A percentile compares a stretch with the other conserved stretches of the same genome.
These are phyloP conservation scores for Lepus timidus DNA, from an alignment of 2,113 vertebrate genomes.

Conservation along the genomic window DNA sequence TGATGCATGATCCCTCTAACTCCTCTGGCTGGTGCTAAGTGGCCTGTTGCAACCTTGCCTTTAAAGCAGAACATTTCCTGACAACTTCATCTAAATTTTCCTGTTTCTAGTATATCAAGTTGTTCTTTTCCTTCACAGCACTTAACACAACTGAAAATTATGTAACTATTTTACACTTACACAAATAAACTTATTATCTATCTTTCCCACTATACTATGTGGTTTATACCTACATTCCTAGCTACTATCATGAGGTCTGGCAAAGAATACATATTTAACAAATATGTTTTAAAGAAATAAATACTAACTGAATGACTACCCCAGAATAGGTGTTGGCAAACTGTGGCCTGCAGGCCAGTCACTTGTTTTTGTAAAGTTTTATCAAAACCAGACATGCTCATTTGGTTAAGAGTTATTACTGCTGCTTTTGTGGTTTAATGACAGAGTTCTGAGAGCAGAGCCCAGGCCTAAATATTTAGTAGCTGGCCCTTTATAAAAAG, in stretches of 20 bases:
- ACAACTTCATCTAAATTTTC: background rate
- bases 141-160: background rate
- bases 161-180: background rate
- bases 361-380: background rate
- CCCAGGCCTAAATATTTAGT: conserved; percentile 43
- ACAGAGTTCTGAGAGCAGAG: background rate
- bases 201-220: background rate
- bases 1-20: background rate
- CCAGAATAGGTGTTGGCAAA: background rate
- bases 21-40: background rate
- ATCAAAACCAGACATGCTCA: background rate
- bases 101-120: background rate
- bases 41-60: background rate
- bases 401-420: background rate
- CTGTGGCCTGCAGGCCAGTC: background rate
- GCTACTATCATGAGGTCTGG: background rate
- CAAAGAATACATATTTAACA: background rate
- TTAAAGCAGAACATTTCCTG: background rate
- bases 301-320: background rate
- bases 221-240: background rate
- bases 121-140: conserved; percentile 7
- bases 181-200: background rate
- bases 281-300: background rate
- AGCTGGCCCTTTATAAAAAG: background rate
- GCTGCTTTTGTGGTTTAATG: background rate